Conservation (phyloP, 2,113 vertebrate genomes). For the Thomomys bottae region DNA sequence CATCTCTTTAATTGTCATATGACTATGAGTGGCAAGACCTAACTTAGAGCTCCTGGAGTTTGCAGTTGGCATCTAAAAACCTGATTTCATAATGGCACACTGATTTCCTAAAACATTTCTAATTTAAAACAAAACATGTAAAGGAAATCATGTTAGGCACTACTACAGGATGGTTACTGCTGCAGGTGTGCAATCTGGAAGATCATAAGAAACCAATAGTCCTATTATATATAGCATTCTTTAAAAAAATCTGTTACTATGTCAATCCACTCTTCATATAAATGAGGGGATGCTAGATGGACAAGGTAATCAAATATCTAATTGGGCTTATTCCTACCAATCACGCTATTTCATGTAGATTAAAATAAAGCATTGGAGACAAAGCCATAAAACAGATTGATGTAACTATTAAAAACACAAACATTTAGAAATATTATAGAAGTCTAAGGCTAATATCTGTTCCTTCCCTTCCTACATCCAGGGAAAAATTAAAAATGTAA, state of each 20-base stretch:
- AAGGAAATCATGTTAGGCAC: background rate
- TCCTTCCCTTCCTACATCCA: background rate
- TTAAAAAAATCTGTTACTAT: conserved; percentile 13
- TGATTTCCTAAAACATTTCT: background rate
- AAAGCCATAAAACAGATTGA: background rate
- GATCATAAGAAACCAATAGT: background rate
- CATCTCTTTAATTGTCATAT: too few relatives aligned
- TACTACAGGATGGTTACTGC: background rate
- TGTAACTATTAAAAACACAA: background rate
- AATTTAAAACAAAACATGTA: background rate
- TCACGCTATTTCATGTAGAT: background rate
- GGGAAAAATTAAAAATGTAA: background rate
- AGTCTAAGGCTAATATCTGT: background rate
- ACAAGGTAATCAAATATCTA: background rate
- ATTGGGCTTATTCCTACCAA: conserved; percentile 11
- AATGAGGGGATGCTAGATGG: background rate
- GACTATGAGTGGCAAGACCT: too few relatives aligned
- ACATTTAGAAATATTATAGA: background rate
- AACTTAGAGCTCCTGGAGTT: too few relatives aligned
- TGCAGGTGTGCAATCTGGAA: background rate
- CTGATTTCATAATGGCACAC: background rate
- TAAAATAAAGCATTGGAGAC: background rate
- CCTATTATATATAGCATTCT: background rate
- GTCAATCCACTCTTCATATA: background rate
- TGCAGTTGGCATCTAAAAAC: too few relatives aligned